Conservation (phyloP, 2,888 invertebrate species). For the Candidula unifasciata region DNA sequence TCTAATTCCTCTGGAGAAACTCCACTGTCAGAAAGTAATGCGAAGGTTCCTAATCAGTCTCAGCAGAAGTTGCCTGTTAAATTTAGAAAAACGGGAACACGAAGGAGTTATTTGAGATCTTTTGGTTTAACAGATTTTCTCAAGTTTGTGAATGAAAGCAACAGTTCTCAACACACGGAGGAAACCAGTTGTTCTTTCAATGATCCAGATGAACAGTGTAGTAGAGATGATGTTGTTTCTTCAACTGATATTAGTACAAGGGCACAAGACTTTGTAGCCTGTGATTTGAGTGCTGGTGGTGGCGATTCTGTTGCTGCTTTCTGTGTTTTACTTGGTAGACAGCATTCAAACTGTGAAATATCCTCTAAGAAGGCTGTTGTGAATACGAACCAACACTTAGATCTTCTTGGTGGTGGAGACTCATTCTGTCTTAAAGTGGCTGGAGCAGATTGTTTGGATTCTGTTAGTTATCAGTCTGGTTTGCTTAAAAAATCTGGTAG, state of each 20-base stretch:
- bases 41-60: too few relatives aligned
- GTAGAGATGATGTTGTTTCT: background rate
- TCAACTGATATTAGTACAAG: background rate
- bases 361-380: background rate
- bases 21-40: background rate
- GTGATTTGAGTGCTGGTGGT: conserved; percentile 15
- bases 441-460: background rate
- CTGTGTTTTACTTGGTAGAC: background rate
- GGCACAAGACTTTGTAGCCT: background rate
- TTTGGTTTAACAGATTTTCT: conserved; percentile 37
- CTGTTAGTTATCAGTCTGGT: background rate
- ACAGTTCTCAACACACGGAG: background rate
- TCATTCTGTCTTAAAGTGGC: background rate
- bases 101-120: conserved; percentile 9
- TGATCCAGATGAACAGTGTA: background rate
- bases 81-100: background rate
- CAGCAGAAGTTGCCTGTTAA: background rate
- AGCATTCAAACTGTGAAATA: background rate
- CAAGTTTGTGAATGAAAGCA: conserved; percentile 18
- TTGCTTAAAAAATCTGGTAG: background rate
- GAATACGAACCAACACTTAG: background rate
- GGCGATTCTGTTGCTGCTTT: background rate
- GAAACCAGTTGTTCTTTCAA: background rate
- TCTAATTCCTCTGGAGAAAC: background rate
- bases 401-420: background rate